Conservation (phyloP, 2,797 vertebrate species). For the Danionella dracula region DNA sequence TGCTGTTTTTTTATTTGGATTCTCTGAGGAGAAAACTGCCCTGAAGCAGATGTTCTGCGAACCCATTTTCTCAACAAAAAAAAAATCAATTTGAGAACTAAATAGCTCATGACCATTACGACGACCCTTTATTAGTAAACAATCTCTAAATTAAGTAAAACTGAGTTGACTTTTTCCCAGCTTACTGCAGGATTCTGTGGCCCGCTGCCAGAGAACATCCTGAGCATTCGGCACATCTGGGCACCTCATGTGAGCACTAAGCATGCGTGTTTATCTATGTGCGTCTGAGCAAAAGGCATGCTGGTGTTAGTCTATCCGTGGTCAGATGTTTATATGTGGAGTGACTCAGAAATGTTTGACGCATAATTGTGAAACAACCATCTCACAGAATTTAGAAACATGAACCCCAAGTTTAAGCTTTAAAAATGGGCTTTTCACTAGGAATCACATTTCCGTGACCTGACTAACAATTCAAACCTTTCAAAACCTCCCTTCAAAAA, state of each 20-base stretch:
- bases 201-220: constrained; percentile 22
- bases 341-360: neutral
- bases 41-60: neutral
- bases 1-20: too few relatives aligned
- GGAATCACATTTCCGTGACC: neutral
- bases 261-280: neutral
- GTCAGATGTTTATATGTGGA: neutral
- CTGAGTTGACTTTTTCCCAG: constrained; percentile 19
- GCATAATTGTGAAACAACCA: neutral
- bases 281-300: neutral
- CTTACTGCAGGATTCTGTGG: constrained; percentile 6
- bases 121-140: neutral
- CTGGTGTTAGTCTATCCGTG: neutral
- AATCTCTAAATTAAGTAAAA: constrained; percentile 16
- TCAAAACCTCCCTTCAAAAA: neutral
- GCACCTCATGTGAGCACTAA: constrained; percentile 24
- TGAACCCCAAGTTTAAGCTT: neutral
- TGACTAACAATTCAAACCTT: neutral
- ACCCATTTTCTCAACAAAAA: neutral
- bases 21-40: too few relatives aligned
- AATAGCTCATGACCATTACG: neutral
- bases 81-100: neutral
- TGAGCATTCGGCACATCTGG: constrained; percentile 40
- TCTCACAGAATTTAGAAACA: neutral
- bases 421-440: neutral